Evolutionary conservation across 1,140 invertebrate species (phyloP).

Genomic region (Megalonaias nervosa): DNA sequence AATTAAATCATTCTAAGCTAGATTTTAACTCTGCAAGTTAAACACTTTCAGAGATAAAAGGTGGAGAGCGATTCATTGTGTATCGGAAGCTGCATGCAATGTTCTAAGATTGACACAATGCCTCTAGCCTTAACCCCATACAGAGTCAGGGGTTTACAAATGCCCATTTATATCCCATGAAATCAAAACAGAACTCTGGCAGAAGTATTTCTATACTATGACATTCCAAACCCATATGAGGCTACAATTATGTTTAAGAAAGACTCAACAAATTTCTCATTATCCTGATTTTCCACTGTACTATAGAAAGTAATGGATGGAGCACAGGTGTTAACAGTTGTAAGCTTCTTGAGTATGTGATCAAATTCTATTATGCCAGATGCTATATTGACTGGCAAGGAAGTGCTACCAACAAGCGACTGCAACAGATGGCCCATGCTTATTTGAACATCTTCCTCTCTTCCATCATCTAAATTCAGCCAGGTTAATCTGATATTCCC

Average conservation of each 20-base stretch:
- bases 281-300: not conserved
- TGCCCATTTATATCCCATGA: too few species aligned
- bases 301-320: slow-evolving; percentile 8
- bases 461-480: slow-evolving; percentile 5
- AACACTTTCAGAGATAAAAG: too few species aligned
- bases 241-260: slow-evolving; percentile 16
- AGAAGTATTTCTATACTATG: too few species aligned
- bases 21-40: too few species aligned
- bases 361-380: slow-evolving; percentile 13
- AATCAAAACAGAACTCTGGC: too few species aligned
- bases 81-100: too few species aligned
- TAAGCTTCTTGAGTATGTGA: slow-evolving; percentile 7
- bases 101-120: too few species aligned
- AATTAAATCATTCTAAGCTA: too few species aligned
- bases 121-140: too few species aligned
- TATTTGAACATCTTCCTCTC: not conserved
- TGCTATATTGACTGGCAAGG: slow-evolving; percentile 3
- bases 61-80: too few species aligned
- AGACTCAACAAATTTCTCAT: slow-evolving; percentile 9
- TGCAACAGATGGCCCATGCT: slow-evolving; percentile 1
- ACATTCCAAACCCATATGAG: slow-evolving; percentile 15
- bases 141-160: too few species aligned
- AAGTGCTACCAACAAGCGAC: not conserved
- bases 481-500: not conserved
- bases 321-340: slow-evolving; percentile 17